Percentiles rank a stretch among this genome's conserved stretches.
Evolutionary conservation across 2,113 vertebrate genomes (phyloP).

Genomic region (Lontra canadensis): DNA sequence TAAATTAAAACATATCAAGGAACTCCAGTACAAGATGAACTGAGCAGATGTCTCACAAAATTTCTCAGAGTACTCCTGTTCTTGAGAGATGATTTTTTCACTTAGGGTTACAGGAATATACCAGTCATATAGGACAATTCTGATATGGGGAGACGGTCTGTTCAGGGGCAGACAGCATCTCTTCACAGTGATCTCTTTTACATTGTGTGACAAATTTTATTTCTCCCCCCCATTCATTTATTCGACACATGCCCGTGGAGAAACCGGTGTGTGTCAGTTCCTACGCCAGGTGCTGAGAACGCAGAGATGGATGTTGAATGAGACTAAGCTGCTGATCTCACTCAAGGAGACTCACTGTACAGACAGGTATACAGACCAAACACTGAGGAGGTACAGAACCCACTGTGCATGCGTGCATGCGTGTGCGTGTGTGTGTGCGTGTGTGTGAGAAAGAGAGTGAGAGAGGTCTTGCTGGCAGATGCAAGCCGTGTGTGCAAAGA

Average conservation of each 20-base stretch:
- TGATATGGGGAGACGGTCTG: too few species aligned
- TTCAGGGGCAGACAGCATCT: neutral
- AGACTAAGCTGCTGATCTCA: neutral
- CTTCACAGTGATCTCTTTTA: neutral
- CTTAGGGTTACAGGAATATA: neutral
- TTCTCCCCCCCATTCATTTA: neutral
- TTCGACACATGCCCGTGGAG: neutral
- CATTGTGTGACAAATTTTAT: neutral
- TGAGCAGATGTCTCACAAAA: slow-evolving; percentile 48
- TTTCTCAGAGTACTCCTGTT: neutral
- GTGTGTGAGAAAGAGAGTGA: neutral
- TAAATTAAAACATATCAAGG: slow-evolving; percentile 60
- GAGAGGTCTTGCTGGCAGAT: neutral
- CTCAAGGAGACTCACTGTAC: neutral
- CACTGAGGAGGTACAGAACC: neutral
- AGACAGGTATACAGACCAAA: neutral
- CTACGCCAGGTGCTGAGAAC: neutral
- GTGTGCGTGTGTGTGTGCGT: too few species aligned
- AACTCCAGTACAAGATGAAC: slow-evolving; percentile 57
- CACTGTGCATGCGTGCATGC: accelerated
- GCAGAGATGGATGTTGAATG: neutral
- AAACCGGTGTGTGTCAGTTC: neutral
- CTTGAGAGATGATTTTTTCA: slow-evolving; percentile 39
- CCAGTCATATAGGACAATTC: neutral
- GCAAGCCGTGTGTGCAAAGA: neutral